Conservation (phyloP, 2,888 invertebrate species). For the Noctua fimbriata region DNA sequence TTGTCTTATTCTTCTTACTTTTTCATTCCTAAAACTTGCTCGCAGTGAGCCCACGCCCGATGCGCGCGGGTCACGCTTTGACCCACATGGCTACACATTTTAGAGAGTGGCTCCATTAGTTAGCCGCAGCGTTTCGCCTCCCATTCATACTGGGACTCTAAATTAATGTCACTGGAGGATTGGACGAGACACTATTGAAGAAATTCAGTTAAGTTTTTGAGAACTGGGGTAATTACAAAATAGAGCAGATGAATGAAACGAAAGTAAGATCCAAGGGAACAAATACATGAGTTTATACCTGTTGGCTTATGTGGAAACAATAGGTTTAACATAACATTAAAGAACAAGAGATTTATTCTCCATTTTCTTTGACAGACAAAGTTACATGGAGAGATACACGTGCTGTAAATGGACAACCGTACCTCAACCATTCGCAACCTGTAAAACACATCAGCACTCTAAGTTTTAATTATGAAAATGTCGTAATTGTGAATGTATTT, state of each 20-base stretch:
- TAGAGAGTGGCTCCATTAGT: constrained; percentile 57
- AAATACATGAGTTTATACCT: not conserved
- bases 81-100: constrained; percentile 56
- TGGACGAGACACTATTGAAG: not conserved
- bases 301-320: not conserved
- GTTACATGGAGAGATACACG: not conserved
- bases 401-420: not conserved
- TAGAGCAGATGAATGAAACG: not conserved
- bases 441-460: not conserved
- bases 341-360: not conserved
- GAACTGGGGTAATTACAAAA: not conserved
- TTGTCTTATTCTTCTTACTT: too few species aligned
- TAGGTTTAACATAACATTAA: not conserved
- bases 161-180: constrained; percentile 16
- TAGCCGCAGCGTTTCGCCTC: constrained; percentile 36
- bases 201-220: not conserved
- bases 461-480: constrained; percentile 8
- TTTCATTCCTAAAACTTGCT: constrained; percentile 2
- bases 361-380: not conserved
- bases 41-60: constrained; percentile 7
- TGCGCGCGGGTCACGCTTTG: constrained; percentile 45
- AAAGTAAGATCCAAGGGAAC: not conserved
- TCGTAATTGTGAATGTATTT: constrained; percentile 3
- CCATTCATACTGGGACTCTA: constrained; percentile 22
- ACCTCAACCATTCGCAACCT: not conserved